Base-by-base conservation (phyloP, 2,888 invertebrate genomes). In the Drosophila rellima region DNA sequence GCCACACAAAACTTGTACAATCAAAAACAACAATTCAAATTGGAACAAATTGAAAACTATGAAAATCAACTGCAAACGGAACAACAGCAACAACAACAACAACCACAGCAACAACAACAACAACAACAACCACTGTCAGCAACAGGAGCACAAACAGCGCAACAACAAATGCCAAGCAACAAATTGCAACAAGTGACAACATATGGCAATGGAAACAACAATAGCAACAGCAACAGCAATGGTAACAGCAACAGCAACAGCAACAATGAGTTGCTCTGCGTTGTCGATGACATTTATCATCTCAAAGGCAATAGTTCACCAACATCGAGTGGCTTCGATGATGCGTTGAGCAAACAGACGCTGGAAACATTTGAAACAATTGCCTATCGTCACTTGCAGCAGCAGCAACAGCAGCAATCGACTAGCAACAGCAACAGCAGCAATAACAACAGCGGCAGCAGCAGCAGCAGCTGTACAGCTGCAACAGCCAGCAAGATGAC, bases 281-380 rank as follows among this genome's bases (percentile, higher is more conserved):
- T 78, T 47, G 82, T 91, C 59, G 91, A 92, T 63, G 89, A 82
- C n/a, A 68, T 92, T 2, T 91, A 91, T 71, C 87, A 91, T 71
- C 87, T 91, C 50, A 91, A 91, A 51, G 88, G 83, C 57, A 90
- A 90, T 18, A 88, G 90, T 37, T 89, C 90, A 3, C 82, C 85
- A 56, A 83, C 91, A 13, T 88, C 90, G 65, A 86, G 72, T n/a
- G 86, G 82, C 7, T 92, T 89, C 55, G 91, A 91, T 69, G 92
- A 92, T 72, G 78, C 85, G 62, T 66, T 90, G 70, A 91, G 91
- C 78, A 92, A 92, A 48, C 91, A 90, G 50, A 87, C 90, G 11
- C 64, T 86, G 42, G 92, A 92, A 72, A 90, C 92, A 45, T 92
- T 92, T 47, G 93, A 92, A 76, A 92, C 92, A 8, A 92, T 93